Base-by-base conservation (phyloP, 2,113 vertebrate species). In the Misgurnus anguillicaudatus region DNA sequence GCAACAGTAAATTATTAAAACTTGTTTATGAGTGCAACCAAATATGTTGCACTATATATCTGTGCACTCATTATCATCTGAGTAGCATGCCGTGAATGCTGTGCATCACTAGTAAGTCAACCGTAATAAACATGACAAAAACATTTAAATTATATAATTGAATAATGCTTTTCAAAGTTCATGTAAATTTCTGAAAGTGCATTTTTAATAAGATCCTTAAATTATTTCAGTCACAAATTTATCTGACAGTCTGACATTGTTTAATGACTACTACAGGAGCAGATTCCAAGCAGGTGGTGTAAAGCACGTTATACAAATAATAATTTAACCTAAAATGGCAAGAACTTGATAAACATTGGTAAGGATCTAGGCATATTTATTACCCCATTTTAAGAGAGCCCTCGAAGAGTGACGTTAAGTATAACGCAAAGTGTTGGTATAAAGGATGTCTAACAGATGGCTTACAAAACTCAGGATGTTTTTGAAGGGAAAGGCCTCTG, bases 401-500 rank as follows among this genome's bases (percentile, higher is more conserved):
- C 70, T 68, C 68, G 76, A 82, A 82, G 83, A 84, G 65, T 83
- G 70, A 81, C 82, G 74, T 82, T 85, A 81, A 87, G 86, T 83
- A 86, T 86, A 77, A 88, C 75, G 68, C n/a, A 75, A 64, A 71
- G 53, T 62, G 79, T 72, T 75, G 84, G 80, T 78, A 87, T 75
- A 83, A 79, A 85, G 75, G 63, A 82, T 68, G 66, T 77, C 65
- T 85, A 90, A 85, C 89, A 91, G 89, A 91, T 89, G 89, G 86
- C 79, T 82, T 86, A 87, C 77, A 86, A 87, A 87, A 87, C 70
- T 70, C 72, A 36, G 63, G 63, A 78, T 83, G 82, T 87, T 81
- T 87, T 86, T 85, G 83, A 78, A 87, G 65, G 74, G 55, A 55
- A 62, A 78, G 70, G 78, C 57, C 75, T 38, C 39, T 21, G 75